Evolutionary conservation across 2,888 invertebrate species (phyloP).

Genomic region (Scaptomyza caliginosa): DNA sequence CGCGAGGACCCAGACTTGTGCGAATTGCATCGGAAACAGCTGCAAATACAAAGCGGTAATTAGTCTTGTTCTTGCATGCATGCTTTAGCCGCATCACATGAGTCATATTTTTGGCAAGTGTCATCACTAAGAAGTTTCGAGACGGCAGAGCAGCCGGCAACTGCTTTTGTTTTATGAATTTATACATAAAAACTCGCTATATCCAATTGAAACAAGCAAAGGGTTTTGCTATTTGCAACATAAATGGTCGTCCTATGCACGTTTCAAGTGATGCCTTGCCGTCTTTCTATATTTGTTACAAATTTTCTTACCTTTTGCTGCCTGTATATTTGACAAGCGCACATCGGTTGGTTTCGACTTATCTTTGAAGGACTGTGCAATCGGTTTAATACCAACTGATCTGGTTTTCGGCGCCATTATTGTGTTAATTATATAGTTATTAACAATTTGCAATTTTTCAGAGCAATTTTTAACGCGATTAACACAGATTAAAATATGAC

Average conservation of each 20-base stretch:
- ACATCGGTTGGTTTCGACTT: slow-evolving; percentile 98
- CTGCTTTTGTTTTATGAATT: slow-evolving; percentile 45
- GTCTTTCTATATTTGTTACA: slow-evolving; percentile 14
- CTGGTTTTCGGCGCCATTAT: slow-evolving; percentile 82
- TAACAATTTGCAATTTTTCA: slow-evolving; percentile 37
- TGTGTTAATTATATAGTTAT: slow-evolving; percentile 34
- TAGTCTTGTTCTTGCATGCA: neutral
- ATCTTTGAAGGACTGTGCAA: slow-evolving; percentile 90
- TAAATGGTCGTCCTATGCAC: slow-evolving; percentile 31
- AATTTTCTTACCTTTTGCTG: slow-evolving; percentile 93
- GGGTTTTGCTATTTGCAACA: neutral
- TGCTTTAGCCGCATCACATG: slow-evolving; percentile 54
- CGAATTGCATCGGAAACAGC: slow-evolving; percentile 99
- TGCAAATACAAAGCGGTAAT: slow-evolving; percentile 81
- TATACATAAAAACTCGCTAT: slow-evolving; percentile 6
- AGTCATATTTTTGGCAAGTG: slow-evolving; percentile 53
- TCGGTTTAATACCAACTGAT: slow-evolving; percentile 76
- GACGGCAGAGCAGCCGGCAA: slow-evolving; percentile 63
- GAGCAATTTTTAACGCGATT: slow-evolving; percentile 43
- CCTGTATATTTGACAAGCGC: slow-evolving; percentile 96
- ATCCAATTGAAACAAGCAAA: neutral
- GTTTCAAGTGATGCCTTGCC: slow-evolving; percentile 17
- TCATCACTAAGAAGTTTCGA: slow-evolving; percentile 73
- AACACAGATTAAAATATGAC: slow-evolving; percentile 62
- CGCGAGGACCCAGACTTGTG: slow-evolving; percentile 98